Evolutionary conservation across 2,797 vertebrate species (phyloP).

Genomic region (Crocidura indochinensis): DNA sequence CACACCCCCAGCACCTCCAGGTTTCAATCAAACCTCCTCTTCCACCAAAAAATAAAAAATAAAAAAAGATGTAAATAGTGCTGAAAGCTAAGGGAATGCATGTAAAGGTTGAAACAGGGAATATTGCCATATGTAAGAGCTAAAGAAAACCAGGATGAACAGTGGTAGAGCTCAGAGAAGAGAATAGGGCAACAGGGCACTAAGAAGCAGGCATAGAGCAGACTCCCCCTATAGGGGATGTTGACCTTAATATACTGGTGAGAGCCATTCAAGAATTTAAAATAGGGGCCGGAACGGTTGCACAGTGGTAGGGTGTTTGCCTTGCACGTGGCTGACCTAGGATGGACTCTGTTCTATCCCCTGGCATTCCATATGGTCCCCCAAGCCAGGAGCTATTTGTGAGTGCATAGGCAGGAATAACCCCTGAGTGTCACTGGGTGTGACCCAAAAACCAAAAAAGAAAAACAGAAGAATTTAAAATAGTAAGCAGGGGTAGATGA

Average conservation of each 20-base stretch:
- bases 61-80: neutral
- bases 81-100: neutral
- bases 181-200: neutral
- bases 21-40: too few relatives aligned
- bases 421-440: too few relatives aligned
- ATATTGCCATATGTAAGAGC: neutral
- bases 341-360: too few relatives aligned
- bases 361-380: too few relatives aligned
- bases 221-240: neutral
- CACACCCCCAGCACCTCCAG: too few relatives aligned
- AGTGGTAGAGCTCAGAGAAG: neutral
- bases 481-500: neutral
- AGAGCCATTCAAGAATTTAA: neutral
- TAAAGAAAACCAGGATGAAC: constrained; percentile 7
- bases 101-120: neutral
- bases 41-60: neutral
- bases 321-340: too few relatives aligned
- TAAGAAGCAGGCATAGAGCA: neutral
- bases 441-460: too few relatives aligned
- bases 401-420: too few relatives aligned
- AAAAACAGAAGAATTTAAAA: too few relatives aligned
- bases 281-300: too few relatives aligned
- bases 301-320: too few relatives aligned
- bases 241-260: constrained; percentile 6
- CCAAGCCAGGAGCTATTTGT: too few relatives aligned